Conservation (phyloP, 2,113 vertebrate genomes). For the Muntiacus muntjak region DNA sequence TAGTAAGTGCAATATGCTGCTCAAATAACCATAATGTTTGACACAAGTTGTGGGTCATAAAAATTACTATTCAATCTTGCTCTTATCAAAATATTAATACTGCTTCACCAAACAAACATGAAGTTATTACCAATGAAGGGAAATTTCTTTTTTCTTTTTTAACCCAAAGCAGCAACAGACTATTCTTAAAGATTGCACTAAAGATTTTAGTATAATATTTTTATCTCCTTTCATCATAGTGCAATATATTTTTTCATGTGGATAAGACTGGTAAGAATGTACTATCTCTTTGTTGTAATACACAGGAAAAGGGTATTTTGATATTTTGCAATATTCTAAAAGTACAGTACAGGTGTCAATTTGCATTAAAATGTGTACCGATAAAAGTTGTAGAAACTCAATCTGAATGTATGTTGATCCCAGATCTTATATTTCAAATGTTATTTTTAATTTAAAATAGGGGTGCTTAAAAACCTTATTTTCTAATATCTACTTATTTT, state of each 20-base stretch:
- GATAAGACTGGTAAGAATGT: background rate
- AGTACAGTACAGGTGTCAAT: background rate
- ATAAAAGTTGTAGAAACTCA: constrained; percentile 14
- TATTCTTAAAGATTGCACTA: background rate
- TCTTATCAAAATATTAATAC: constrained; percentile 60
- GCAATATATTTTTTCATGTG: constrained; percentile 27
- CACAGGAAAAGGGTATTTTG: background rate
- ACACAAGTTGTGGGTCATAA: constrained; percentile 40
- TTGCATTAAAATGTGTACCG: constrained; percentile 14
- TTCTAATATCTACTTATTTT: background rate
- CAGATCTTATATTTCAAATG: background rate
- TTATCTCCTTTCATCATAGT: constrained; percentile 37
- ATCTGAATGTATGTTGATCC: background rate
- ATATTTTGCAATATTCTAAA: background rate
- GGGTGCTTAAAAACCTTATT: background rate
- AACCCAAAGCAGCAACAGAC: background rate
- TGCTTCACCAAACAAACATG: constrained; percentile 1
- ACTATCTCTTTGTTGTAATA: background rate
- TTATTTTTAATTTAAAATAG: background rate
- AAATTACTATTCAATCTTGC: constrained; percentile 51
- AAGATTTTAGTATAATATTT: constrained; percentile 25
- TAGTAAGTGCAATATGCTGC: background rate
- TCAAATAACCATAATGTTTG: background rate
- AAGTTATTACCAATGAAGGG: background rate
- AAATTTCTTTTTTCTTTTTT: background rate